Evolutionary conservation across 1,140 invertebrate species (phyloP).

Genomic region (Cydia amplana): DNA sequence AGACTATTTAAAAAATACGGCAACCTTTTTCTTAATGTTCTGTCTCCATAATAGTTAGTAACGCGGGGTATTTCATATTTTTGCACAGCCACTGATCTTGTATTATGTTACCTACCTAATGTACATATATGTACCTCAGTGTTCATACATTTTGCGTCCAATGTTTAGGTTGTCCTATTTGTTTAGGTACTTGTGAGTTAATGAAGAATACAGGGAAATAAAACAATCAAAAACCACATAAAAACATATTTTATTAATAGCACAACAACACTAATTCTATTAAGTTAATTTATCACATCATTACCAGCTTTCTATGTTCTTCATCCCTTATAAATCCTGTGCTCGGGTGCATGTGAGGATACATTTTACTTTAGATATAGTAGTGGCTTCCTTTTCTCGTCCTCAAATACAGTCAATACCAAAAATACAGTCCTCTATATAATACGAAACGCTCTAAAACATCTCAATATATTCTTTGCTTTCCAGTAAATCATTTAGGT

Average conservation of each 20-base stretch:
- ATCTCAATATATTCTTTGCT: slow-evolving; percentile 57
- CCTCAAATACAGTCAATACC: slow-evolving; percentile 61
- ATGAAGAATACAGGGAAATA: slow-evolving; percentile 28
- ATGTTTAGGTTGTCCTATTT: too few species aligned
- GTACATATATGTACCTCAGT: too few species aligned
- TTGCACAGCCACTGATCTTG: too few species aligned
- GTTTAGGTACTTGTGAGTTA: too few species aligned
- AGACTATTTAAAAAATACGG: too few species aligned
- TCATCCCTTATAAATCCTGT: slow-evolving; percentile 41
- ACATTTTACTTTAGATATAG: slow-evolving; percentile 75
- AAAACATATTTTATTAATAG: slow-evolving; percentile 79
- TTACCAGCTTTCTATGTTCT: slow-evolving; percentile 55
- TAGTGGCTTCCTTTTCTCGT: slow-evolving; percentile 63
- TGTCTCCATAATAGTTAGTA: too few species aligned
- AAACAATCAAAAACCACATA: slow-evolving; percentile 63
- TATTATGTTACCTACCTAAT: too few species aligned
- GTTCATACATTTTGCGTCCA: too few species aligned
- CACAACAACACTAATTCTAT: slow-evolving; percentile 78
- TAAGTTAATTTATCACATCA: slow-evolving; percentile 72
- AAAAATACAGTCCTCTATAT: slow-evolving; percentile 79
- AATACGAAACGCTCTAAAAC: slow-evolving; percentile 56
- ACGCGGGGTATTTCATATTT: too few species aligned
- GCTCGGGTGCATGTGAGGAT: slow-evolving; percentile 35
- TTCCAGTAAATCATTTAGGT: slow-evolving; percentile 66
- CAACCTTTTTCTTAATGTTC: too few species aligned